Evolutionary conservation across 1,140 invertebrate genomes (phyloP).

Genomic region (Neocloeon triangulifer): DNA sequence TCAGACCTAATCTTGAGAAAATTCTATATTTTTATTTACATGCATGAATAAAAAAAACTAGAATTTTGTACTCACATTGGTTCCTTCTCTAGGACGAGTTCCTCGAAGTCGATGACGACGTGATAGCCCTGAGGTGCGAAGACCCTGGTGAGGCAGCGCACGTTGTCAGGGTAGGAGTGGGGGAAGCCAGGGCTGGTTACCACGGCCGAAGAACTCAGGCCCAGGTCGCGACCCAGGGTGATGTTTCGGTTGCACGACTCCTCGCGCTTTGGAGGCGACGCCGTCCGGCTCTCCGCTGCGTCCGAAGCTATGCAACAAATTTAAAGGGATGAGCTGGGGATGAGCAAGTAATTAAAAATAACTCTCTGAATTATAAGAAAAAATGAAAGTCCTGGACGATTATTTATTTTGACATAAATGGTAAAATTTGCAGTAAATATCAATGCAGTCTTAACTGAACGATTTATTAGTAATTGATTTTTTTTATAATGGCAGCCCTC

Average conservation of each 20-base stretch:
- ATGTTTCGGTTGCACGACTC: too few relatives aligned
- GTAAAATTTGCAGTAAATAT: too few relatives aligned
- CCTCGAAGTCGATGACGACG: conserved; percentile 38
- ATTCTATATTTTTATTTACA: too few relatives aligned
- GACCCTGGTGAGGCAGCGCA: conserved; percentile 32
- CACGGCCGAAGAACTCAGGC: conserved; percentile 15
- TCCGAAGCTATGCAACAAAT: conserved; percentile 4
- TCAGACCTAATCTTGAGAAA: too few relatives aligned
- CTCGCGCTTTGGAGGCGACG: neutral
- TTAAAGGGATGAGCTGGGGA: conserved; percentile 1
- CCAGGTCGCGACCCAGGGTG: too few relatives aligned
- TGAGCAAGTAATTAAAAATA: conserved; percentile 6
- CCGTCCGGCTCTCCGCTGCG: conserved; percentile 4
- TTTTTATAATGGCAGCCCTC: too few relatives aligned
- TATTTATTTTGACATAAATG: too few relatives aligned
- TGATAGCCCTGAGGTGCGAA: conserved; percentile 29
- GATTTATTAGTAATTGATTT: too few relatives aligned
- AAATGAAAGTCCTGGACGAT: too few relatives aligned
- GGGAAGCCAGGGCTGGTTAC: conserved; percentile 45
- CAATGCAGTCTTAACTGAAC: too few relatives aligned
- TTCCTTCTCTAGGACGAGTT: conserved; percentile 41
- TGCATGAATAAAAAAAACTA: too few relatives aligned
- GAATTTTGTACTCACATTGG: conserved; percentile 45
- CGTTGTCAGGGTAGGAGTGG: conserved; percentile 40
- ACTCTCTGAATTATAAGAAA: too few relatives aligned